These are phyloP conservation scores for Electrona antarctica DNA, from an alignment of 2,113 vertebrate species.

Conservation along the genomic window DNA sequence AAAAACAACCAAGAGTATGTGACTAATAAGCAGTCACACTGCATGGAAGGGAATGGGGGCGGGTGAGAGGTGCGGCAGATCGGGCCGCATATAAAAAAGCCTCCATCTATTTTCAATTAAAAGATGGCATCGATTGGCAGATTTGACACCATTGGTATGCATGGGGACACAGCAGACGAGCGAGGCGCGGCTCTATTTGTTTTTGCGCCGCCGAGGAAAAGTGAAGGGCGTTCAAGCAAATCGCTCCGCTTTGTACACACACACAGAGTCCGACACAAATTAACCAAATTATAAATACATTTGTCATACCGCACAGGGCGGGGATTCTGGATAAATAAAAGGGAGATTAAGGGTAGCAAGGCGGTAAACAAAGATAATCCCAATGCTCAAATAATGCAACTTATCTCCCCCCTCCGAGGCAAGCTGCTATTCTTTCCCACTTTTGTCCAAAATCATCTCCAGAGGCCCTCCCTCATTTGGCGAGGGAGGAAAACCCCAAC, in stretches of 20 bases:
- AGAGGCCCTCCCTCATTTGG: constrained; percentile 36
- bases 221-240: constrained; percentile 60
- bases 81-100: constrained; percentile 70
- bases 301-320: constrained; percentile 51
- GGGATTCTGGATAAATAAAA: constrained; percentile 63
- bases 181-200: constrained; percentile 59
- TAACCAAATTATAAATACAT: constrained; percentile 69
- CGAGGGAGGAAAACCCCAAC: constrained; percentile 32
- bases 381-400: constrained; percentile 57
- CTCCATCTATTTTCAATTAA: constrained; percentile 76
- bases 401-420: constrained; percentile 53
- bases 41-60: not conserved
- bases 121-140: constrained; percentile 68
- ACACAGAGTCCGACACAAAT: constrained; percentile 61
- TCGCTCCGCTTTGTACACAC: constrained; percentile 56
- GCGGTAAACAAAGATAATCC: constrained; percentile 74
- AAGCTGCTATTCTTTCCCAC: constrained; percentile 52
- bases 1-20: constrained; percentile 38
- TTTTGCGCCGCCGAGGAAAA: constrained; percentile 35
- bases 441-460: constrained; percentile 54
- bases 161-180: constrained; percentile 59
- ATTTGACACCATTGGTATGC: constrained; percentile 70
- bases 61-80: constrained; percentile 64
- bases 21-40: constrained; percentile 38
- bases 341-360: constrained; percentile 64